These are phyloP conservation scores for Leucopternis melanops DNA, from an alignment of 2,113 vertebrate species.

Conservation along the genomic window DNA sequence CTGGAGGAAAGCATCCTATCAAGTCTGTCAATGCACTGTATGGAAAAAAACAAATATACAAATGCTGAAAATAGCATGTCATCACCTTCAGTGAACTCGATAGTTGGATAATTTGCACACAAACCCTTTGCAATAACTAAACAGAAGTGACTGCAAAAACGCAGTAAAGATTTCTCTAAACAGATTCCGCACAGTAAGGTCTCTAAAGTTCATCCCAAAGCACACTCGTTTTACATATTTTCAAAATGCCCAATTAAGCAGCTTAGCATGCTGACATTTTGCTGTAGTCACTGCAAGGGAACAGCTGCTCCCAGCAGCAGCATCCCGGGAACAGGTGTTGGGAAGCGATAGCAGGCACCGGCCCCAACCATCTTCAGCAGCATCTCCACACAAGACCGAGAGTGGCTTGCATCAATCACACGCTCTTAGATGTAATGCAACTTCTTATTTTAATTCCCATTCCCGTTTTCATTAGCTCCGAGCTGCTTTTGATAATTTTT, in stretches of 20 bases:
- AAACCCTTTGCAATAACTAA: not conserved
- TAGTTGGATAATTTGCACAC: not conserved
- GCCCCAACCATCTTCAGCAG: not conserved
- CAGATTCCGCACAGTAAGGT: not conserved
- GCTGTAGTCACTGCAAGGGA: not conserved
- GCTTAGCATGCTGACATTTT: not conserved
- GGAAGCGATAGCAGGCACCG: not conserved
- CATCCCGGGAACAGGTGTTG: not conserved
- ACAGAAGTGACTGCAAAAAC: not conserved
- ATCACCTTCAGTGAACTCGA: not conserved
- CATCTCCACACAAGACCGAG: not conserved
- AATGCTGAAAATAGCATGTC: not conserved
- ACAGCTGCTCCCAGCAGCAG: not conserved
- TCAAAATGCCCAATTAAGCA: not conserved
- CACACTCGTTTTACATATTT: not conserved
- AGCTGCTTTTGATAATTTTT: not conserved
- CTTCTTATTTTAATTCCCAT: not conserved
- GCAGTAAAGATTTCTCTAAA: not conserved
- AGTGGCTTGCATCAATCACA: not conserved
- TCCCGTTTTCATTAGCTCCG: not conserved
- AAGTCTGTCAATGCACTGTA: no score
- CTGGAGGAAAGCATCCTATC: not conserved
- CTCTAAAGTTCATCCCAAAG: not conserved
- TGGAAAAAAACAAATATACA: rapidly evolving
- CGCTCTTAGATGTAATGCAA: not conserved